Evolutionary conservation across 2,113 vertebrate genomes (phyloP).

Genomic region (Pan paniscus): DNA sequence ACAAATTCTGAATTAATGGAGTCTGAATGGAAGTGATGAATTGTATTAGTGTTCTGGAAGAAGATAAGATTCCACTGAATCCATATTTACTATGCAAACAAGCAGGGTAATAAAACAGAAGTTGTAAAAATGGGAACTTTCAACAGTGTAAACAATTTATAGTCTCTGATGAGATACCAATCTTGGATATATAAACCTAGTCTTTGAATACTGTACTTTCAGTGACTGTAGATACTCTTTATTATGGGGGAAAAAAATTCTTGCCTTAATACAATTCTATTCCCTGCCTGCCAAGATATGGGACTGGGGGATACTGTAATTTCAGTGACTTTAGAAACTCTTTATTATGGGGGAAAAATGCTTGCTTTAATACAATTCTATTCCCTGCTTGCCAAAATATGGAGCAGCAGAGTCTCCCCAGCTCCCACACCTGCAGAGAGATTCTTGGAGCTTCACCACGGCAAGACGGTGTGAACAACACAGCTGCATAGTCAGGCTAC

Average conservation of each 20-base stretch:
- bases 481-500: background rate
- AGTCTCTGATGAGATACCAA: background rate
- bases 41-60: slow-evolving; percentile 26
- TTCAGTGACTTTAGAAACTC: background rate
- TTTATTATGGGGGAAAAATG: background rate
- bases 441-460: background rate
- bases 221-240: background rate
- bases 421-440: background rate
- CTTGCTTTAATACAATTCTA: background rate
- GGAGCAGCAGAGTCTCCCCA: no score
- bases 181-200: background rate
- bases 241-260: background rate
- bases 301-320: background rate
- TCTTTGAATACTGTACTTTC: background rate
- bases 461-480: background rate
- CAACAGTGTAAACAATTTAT: background rate
- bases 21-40: background rate
- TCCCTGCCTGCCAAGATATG: background rate
- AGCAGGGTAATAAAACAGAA: background rate
- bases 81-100: background rate
- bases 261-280: background rate
- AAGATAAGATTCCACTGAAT: background rate
- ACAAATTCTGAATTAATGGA: background rate
- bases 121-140: background rate
- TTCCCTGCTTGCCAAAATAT: background rate